Evolutionary conservation across 2,113 vertebrate genomes (phyloP), one percentile per base, ranked within the genome.

Genomic region (Shinisaurus crocodilurus): DNA sequence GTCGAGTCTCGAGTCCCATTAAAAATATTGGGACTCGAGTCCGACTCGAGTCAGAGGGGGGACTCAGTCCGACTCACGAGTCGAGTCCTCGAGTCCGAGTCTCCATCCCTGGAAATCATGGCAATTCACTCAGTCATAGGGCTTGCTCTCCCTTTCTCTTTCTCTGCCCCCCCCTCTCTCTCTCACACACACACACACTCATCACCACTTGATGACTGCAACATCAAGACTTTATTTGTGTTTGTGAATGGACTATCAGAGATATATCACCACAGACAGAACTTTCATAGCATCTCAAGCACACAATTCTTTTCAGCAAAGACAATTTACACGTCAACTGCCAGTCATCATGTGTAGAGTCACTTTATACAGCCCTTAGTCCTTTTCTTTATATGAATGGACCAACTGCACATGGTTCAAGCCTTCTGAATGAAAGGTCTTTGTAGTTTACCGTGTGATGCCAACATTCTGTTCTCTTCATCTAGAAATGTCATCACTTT

Each of bases 381-480:
- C 37, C 40, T 45, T 50, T 65, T 34, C 72, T 69, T 70, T 81
- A 81, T 84, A 43, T 65, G 13, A 89, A 8, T 69, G 34, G 88
- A 29, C 74, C 29, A 60, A 37, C 29, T 57, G 48, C n/a, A 34
- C 15, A 80, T 15, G 76, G 81, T 92, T 94, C n/a, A 77, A 32
- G 2, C 43, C 81, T 86, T 93, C 27, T 87, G 72, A n/a, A 16
- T 15, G 54, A 77, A 89, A 76, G 82, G 0, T 45, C n/a, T 88
- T 83, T 65, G 5, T 91, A 82, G 87, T 95, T 94, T 98, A 98
- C 98, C 98, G 96, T 98, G 97, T 82, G 97, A 93, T 37, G 98
- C 95, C 80, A 96, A 87, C 88, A 87, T 95, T 85, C 93, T 80
- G 3, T 95, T 96, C 10, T 97, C 97, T 89, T 98, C 97, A 57